Base-by-base conservation (phyloP, 2,888 invertebrate species). In the Digitonthophagus gazella region DNA sequence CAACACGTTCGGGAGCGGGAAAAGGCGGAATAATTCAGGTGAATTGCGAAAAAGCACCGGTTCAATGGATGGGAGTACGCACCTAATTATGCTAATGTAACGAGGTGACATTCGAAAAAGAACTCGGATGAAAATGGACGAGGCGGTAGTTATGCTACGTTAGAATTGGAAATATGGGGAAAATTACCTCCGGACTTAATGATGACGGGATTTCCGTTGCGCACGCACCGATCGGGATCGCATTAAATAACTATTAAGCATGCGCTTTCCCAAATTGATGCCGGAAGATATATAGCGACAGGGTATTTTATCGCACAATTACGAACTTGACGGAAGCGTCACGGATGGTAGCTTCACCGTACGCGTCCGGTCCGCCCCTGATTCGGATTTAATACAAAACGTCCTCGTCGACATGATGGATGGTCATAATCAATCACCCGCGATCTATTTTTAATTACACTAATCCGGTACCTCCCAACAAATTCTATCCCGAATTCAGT, bases 391-490 rank as follows among this genome's bases (percentile, higher is more conserved):
- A 72, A 72, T 71, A 71, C 72, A 70, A 68, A 69, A 69, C 72
- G 74, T 74, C 72, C 71, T 69, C 58, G 63, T 68, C 28, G 28
- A 14, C 71, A 73, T 74, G 74, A 73, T 74, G 72, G 72, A 74
- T 74, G 72, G 72, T 71, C 70, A 74, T 69, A 74, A 73, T 74
- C 72, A 74, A 74, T 74, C 74, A 73, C 58, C 8, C 18, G 71
- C 72, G 72, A 73, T 74, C 72, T 72, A 74, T 74, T 74, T 74
- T 74, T 74, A 74, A 74, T 74, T 73, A 74, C 72, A 66, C 66
- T 56, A 58, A 58, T 16, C 58, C 28, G 28, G 11, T 8, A 44
- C 28, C 28, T n/a, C 8, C 6, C 28, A 44, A 44, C 28, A 44
- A 44, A 44, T 44, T 44, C 28, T 44, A 44, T 44, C 28, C 28